Evolutionary conservation across 2,113 vertebrate species (phyloP).

Genomic region (Phyllopteryx taeniolatus): DNA sequence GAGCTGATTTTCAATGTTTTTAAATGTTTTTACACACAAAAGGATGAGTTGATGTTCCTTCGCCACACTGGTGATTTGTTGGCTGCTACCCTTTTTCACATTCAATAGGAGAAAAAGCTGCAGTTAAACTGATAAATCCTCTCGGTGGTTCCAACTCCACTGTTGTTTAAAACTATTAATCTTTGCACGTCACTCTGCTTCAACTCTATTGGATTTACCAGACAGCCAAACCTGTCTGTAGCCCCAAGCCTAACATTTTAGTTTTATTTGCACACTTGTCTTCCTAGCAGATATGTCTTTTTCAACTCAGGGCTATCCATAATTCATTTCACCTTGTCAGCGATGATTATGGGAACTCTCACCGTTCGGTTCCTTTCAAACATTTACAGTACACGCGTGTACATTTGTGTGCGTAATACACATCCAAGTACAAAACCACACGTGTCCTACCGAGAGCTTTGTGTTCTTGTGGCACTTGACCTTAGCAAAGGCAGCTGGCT

Average conservation of each 20-base stretch:
- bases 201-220: constrained; percentile 12
- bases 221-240: constrained; percentile 9
- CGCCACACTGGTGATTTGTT: constrained; percentile 20
- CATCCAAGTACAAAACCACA: constrained; percentile 5
- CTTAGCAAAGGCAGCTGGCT: constrained; percentile 59
- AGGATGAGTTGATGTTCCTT: constrained; percentile 12
- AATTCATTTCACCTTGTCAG: not conserved
- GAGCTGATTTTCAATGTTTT: not conserved
- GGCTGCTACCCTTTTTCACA: constrained; percentile 17
- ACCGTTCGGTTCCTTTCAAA: not conserved
- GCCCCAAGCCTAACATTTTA: not conserved
- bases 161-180: constrained; percentile 37
- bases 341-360: constrained; percentile 14
- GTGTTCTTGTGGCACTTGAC: constrained; percentile 46
- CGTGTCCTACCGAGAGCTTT: constrained; percentile 20
- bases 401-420: constrained; percentile 16
- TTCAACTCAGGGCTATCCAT: constrained; percentile 18
- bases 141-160: constrained; percentile 13
- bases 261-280: constrained; percentile 20
- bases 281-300: constrained; percentile 8
- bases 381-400: constrained; percentile 3
- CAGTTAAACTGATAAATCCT: constrained; percentile 34
- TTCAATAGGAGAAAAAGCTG: constrained; percentile 22
- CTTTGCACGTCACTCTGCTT: constrained; percentile 16
- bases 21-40: constrained; percentile 1